Evolutionary conservation across 2,888 invertebrate genomes (phyloP), one percentile per base, ranked within the genome.

Genomic region (Drosophila cognata): DNA sequence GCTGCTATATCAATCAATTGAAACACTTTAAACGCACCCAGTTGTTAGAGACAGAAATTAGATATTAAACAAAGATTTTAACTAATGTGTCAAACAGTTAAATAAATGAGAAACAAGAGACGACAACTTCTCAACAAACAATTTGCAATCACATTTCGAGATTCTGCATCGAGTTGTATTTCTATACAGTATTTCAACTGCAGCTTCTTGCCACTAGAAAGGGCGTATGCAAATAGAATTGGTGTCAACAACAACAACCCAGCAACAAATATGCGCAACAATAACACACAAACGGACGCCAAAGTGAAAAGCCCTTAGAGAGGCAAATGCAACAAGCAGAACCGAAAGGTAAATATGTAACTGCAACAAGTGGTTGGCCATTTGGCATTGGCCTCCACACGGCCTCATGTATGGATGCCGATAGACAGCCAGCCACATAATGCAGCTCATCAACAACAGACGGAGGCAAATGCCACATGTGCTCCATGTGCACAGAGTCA

Each of bases 381-480:
- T 82, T 82, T 88, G 85, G 85, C 84, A 74, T 75, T 78, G 84
- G 81, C 75, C 80, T 75, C 74, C 62, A 69, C 82, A 70, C 66
- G 79, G 84, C 82, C 77, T 79, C 87, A 69, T 52, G 69, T 68
- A 61, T 70, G 57, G 82, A 70, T 74, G 82, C 70, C 69, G 70
- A 89, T 89, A 80, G 73, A 73, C 88, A 70, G 79, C 81, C 81
- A 81, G 88, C 81, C 88, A 85, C 76, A 86, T 89, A 89, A 89
- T 89, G 90, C 90, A 81, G 88, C 83, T 89, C 88, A 86, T 81
- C 86, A 89, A 75, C 81, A 74, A 74, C 83, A 77, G 70, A 61
- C 77, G 71, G 77, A 85, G 86, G 88, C 90, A 89, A 88, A 86
- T 89, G 88, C 88, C 88, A 88, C 89, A 88, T 86, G 90, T 86